These are phyloP conservation scores for Pristis pectinata DNA, from an alignment of 2,797 vertebrate species.

Conservation along the genomic window DNA sequence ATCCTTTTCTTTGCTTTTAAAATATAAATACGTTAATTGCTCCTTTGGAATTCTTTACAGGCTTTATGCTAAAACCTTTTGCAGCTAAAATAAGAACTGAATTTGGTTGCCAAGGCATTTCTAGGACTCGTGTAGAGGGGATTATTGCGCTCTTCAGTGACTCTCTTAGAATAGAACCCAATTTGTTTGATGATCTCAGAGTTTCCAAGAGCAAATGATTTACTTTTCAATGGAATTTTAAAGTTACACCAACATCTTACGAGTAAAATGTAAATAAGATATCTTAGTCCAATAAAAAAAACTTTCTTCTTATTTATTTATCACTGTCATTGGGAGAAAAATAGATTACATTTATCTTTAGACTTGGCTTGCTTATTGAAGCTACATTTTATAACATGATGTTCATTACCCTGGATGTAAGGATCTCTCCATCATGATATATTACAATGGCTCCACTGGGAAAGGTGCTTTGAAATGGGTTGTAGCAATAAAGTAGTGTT, in stretches of 20 bases:
- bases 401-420: background rate
- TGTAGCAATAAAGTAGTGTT: background rate
- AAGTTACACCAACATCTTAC: background rate
- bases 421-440: background rate
- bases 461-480: background rate
- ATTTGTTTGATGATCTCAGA: background rate
- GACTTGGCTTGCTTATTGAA: background rate
- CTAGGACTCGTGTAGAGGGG: background rate
- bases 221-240: background rate
- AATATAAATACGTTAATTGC: slow-evolving; percentile 22
- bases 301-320: background rate
- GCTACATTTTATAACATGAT: background rate
- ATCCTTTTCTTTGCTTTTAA: background rate
- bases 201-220: background rate
- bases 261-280: background rate
- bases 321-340: background rate
- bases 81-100: background rate
- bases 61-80: background rate
- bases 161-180: background rate
- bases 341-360: background rate
- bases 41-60: background rate
- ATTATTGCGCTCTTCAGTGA: background rate
- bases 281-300: background rate
- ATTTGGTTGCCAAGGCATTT: background rate
- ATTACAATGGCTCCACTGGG: background rate